Base-by-base conservation (phyloP, 2,888 invertebrate genomes). In the Theodoxus fluviatilis region DNA sequence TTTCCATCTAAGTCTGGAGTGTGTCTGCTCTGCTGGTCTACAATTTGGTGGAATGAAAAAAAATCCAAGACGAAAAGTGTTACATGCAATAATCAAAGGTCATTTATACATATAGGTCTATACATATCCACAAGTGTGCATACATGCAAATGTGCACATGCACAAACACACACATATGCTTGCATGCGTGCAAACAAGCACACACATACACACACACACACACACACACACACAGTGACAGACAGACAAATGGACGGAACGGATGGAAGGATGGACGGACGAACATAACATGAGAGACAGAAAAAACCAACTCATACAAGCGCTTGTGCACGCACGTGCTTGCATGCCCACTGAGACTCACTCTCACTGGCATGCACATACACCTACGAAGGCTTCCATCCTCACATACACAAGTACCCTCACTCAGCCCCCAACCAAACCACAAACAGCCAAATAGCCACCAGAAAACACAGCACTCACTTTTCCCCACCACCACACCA, bases 401-500 rank as follows among this genome's bases (percentile, higher is more conserved):
- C n/a, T n/a, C n/a, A n/a, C n/a, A n/a, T n/a, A n/a, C n/a, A n/a
- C n/a, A n/a, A n/a, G n/a, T n/a, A n/a, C n/a, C n/a, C n/a, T n/a
- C n/a, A n/a, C n/a, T n/a, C n/a, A n/a, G n/a, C n/a, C 43, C 43
- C 43, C 9, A 12, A 43, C 9, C 43, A 43, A 43, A 43, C 9
- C 18, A 35, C 12, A 22, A n/a, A 64, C 64, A 33, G 18, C n/a
- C 31, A 59, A 18, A 3, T 18, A 22, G 28, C 3, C 31, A 64
- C 35, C n/a, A 64, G 2, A 64, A 22, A 37, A 64, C 40, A 38
- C 1, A 15, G 52, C 6, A 79, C 83, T 80, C 78, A 85, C 85
- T 81, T 78, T 85, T 83, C 59, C 82, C 83, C 28, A 85, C 80
- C 9, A 85, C 83, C 28, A 84, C 79, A 12, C 83, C 82, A 52